These are phyloP conservation scores for Diabrotica undecimpunctata DNA, from an alignment of 1,140 invertebrate genomes.

Conservation along the genomic window DNA sequence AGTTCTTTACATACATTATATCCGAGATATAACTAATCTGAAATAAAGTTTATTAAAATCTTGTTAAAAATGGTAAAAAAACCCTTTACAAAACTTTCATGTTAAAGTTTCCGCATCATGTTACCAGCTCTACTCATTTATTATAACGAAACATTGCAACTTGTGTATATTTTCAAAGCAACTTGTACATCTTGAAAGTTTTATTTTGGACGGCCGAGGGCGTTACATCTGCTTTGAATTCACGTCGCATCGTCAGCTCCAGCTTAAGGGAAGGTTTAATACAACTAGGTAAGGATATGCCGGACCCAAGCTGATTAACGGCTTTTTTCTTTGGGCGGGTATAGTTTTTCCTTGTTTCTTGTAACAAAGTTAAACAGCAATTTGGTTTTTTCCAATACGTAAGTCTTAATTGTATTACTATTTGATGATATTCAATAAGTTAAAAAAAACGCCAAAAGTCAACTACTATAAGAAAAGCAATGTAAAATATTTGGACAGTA, in stretches of 20 bases:
- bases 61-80: neutral
- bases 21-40: too few relatives aligned
- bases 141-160: neutral
- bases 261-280: neutral
- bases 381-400: too few relatives aligned
- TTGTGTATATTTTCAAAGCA: neutral
- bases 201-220: neutral
- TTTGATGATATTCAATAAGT: too few relatives aligned
- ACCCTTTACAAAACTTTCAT: neutral
- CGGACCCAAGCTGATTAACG: neutral
- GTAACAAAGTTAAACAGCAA: too few relatives aligned
- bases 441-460: too few relatives aligned
- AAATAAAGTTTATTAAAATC: neutral
- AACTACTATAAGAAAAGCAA: too few relatives aligned
- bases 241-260: neutral
- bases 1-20: too few relatives aligned
- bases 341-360: too few relatives aligned
- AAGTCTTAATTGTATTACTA: too few relatives aligned
- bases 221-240: neutral
- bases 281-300: conserved; percentile 2
- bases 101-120: neutral
- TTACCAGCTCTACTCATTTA: neutral
- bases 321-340: neutral
- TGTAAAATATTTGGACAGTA: too few relatives aligned
- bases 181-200: conserved; percentile 1